Evolutionary conservation across 2,113 vertebrate genomes (phyloP).

Genomic region (Stegostoma tigrinum): DNA sequence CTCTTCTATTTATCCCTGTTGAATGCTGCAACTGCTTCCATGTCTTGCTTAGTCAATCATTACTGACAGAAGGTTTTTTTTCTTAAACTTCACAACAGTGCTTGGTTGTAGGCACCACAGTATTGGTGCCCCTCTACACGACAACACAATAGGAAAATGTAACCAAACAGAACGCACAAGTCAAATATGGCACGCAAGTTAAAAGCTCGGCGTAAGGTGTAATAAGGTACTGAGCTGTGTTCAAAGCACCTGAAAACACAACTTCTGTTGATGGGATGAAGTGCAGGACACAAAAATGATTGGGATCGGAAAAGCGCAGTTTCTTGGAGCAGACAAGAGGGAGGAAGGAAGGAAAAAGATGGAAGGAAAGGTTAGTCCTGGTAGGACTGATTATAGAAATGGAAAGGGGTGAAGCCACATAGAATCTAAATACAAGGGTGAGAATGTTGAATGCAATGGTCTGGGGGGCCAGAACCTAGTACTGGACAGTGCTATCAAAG

Average conservation of each 20-base stretch:
- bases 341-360: background rate
- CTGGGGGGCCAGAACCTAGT: background rate
- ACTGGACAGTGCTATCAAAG: background rate
- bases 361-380: background rate
- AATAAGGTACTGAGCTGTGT: background rate
- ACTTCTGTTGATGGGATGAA: background rate
- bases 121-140: background rate
- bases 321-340: background rate
- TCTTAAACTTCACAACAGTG: background rate
- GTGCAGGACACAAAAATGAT: background rate
- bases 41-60: constrained; percentile 31
- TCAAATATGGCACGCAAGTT: background rate
- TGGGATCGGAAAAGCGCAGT: background rate
- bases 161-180: background rate
- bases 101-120: background rate
- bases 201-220: background rate
- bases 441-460: background rate
- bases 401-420: background rate
- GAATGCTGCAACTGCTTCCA: constrained; percentile 29
- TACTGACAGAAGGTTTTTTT: too few species aligned
- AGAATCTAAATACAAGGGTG: background rate
- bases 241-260: background rate
- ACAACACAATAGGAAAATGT: background rate
- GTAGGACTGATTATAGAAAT: background rate
- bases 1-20: constrained; percentile 26